Evolutionary conservation across 2,888 invertebrate genomes (phyloP).

Genomic region (Scaptodrosophila latifasciaeformis): DNA sequence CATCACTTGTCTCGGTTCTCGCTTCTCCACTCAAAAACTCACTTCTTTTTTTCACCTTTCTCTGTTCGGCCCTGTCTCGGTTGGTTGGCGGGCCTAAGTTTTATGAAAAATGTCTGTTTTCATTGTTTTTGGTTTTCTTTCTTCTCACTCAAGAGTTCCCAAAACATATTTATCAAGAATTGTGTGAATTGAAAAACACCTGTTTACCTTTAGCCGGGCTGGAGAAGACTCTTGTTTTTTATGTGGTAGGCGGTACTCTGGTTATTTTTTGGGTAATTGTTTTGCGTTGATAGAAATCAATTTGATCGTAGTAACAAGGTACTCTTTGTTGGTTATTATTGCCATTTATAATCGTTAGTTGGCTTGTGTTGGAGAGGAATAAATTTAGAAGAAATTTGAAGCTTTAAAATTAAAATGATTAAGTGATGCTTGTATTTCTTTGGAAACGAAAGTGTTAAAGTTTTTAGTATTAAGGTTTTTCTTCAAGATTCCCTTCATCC

Average conservation of each 20-base stretch:
- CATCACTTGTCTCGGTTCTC: conserved; percentile 32
- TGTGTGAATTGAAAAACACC: conserved; percentile 60
- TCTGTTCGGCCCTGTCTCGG: neutral
- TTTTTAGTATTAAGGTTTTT: too few relatives aligned
- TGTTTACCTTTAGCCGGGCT: too few relatives aligned
- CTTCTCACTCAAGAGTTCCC: too few relatives aligned
- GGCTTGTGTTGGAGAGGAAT: too few relatives aligned
- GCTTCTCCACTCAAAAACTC: too few relatives aligned
- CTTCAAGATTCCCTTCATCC: too few relatives aligned
- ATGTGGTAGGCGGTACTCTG: conserved; percentile 40
- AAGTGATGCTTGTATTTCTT: too few relatives aligned
- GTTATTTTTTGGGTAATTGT: conserved; percentile 39
- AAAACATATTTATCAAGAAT: conserved; percentile 50
- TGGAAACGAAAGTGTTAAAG: too few relatives aligned
- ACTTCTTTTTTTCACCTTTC: neutral
- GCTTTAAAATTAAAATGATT: too few relatives aligned
- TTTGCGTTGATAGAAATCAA: conserved; percentile 29
- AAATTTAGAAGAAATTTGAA: too few relatives aligned
- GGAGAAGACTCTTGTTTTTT: conserved; percentile 4
- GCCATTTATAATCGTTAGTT: conserved; percentile 1
- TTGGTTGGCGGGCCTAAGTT: too few relatives aligned
- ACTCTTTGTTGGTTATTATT: too few relatives aligned
- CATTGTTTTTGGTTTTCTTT: conserved; percentile 24
- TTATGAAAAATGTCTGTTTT: conserved; percentile 61
- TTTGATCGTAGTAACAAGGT: conserved; percentile 9